Conservation (phyloP, 2,888 invertebrate species). For the Agrochola lota region DNA sequence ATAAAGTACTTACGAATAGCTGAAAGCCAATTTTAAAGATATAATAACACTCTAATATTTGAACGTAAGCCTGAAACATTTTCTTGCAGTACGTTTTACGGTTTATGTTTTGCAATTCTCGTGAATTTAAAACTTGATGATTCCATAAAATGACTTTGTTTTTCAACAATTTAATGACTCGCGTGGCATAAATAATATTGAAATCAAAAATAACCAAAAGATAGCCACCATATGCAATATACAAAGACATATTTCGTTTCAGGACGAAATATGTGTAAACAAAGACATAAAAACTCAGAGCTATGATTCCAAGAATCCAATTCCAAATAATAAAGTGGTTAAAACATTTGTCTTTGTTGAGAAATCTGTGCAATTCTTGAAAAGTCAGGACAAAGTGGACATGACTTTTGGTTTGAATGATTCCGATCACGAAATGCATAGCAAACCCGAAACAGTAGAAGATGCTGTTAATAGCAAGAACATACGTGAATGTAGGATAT, state of each 20-base stretch:
- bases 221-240: background rate
- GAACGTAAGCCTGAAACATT: constrained; percentile 23
- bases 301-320: constrained; percentile 29
- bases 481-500: background rate
- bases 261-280: background rate
- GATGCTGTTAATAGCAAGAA: background rate
- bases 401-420: constrained; percentile 5
- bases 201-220: constrained; percentile 15
- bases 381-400: constrained; percentile 22
- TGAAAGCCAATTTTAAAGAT: constrained; percentile 29
- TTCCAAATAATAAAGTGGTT: constrained; percentile 17
- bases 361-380: constrained; percentile 39
- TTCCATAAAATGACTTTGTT: constrained; percentile 19
- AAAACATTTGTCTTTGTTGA: constrained; percentile 12
- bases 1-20: constrained; percentile 22
- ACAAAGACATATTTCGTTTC: background rate
- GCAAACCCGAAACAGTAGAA: constrained; percentile 14
- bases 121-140: background rate
- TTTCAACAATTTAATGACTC: constrained; percentile 13
- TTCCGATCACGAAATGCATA: constrained; percentile 3
- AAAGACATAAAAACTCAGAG: background rate
- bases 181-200: constrained; percentile 16
- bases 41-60: constrained; percentile 46
- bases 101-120: background rate
- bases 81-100: background rate